These are phyloP conservation scores for Chromobotia macracanthus DNA, from an alignment of 2,797 vertebrate species.

Conservation along the genomic window DNA sequence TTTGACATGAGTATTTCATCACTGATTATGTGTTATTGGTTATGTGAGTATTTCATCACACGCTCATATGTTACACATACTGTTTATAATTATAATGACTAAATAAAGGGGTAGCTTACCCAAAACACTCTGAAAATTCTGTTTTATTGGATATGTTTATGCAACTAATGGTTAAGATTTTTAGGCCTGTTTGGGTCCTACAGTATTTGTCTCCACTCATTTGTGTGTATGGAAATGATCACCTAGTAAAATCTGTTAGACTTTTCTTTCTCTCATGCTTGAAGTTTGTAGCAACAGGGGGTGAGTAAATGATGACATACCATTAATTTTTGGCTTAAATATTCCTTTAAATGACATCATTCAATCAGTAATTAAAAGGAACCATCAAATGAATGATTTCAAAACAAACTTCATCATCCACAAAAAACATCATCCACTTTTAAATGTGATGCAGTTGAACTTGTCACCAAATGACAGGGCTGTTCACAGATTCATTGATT, in stretches of 20 bases:
- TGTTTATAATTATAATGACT: neutral
- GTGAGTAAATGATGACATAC: neutral
- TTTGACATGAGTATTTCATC: neutral
- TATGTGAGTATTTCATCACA: no score
- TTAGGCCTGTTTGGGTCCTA: no score
- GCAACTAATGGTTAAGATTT: no score
- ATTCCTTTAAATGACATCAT: neutral
- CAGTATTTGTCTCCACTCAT: neutral
- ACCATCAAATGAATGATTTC: no score
- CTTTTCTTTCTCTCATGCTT: neutral
- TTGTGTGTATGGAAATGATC: neutral
- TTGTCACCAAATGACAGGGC: conserved; percentile 31
- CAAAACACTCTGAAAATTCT: neutral
- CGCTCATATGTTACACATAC: conserved; percentile 17
- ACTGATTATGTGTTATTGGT: neutral
- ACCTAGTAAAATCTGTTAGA: neutral
- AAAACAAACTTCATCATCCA: no score
- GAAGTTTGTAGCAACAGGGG: neutral
- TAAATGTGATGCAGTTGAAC: conserved; percentile 21
- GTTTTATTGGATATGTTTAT: no score
- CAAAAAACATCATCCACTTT: conserved; percentile 10
- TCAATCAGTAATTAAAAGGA: neutral
- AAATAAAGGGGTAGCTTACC: neutral
- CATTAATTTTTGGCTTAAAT: neutral
- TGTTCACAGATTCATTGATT: conserved; percentile 38